Evolutionary conservation across 2,113 vertebrate species (phyloP).

Genomic region (Pteronura brasiliensis): DNA sequence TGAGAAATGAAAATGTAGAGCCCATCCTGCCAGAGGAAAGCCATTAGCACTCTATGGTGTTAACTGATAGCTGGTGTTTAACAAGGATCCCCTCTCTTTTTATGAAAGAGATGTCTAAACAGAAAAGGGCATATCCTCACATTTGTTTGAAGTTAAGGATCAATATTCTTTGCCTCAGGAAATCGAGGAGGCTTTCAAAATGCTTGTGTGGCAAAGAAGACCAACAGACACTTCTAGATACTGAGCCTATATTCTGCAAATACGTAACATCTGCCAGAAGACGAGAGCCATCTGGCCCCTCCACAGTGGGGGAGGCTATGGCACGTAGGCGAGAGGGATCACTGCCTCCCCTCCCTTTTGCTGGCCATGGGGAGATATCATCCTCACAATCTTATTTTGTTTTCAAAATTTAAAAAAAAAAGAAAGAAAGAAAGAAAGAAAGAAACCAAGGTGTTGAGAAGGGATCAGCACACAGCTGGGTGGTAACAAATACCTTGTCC

Average conservation of each 20-base stretch:
- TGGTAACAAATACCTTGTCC: not conserved
- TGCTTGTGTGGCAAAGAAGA: not conserved
- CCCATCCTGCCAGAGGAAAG: not conserved
- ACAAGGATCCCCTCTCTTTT: not conserved
- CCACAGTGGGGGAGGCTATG: not conserved
- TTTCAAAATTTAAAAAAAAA: not conserved
- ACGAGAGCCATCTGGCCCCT: not conserved
- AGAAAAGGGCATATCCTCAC: not conserved
- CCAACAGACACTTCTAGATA: not conserved
- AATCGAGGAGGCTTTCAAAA: not conserved
- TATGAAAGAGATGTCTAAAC: not conserved
- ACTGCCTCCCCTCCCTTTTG: not conserved
- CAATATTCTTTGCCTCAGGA: not conserved
- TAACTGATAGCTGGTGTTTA: not conserved
- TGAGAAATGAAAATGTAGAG: not conserved
- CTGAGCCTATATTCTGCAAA: not conserved
- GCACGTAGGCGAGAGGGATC: not conserved
- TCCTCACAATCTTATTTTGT: not conserved
- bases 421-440: not conserved
- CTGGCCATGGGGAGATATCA: not conserved
- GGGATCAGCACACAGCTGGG: not conserved
- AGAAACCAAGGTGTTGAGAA: not conserved
- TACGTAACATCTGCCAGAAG: not conserved
- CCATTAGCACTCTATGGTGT: not conserved
- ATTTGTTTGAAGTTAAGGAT: not conserved